Conservation (phyloP, 2,113 vertebrate genomes). For the Lutjanus erythropterus region DNA sequence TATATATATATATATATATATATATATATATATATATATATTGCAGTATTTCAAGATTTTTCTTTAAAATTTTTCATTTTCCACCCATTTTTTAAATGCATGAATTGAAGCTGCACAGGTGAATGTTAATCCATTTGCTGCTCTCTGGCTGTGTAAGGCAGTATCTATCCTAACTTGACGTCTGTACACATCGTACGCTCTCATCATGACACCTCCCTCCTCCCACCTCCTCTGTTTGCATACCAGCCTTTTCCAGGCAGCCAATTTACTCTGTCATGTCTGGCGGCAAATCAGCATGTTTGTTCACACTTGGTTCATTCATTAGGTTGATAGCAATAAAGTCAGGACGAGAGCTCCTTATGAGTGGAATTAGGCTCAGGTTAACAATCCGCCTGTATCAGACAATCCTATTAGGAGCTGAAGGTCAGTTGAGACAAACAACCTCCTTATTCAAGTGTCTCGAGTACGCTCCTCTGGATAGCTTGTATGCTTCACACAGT, state of each 20-base stretch:
- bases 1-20: too few species aligned
- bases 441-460: conserved; percentile 16
- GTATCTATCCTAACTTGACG: not conserved
- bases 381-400: conserved; percentile 73
- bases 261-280: conserved; percentile 9
- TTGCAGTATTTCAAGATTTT: not conserved
- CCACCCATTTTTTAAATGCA: not conserved
- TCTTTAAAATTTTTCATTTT: too few species aligned
- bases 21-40: too few species aligned
- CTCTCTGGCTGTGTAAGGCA: not conserved
- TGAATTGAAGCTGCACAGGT: not conserved
- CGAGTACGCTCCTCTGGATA: not conserved
- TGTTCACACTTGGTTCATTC: conserved; percentile 47
- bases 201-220: not conserved
- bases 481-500: not conserved
- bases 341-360: conserved; percentile 60
- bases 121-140: not conserved
- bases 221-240: not conserved
- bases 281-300: not conserved
- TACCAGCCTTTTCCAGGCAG: not conserved
- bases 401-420: conserved; percentile 81
- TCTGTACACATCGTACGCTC: not conserved
- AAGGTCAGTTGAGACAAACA: conserved; percentile 77
- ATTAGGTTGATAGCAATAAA: conserved; percentile 66
- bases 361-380: conserved; percentile 75